Evolutionary conservation across 2,888 invertebrate species (phyloP).

Genomic region (Lycaena phlaeas): DNA sequence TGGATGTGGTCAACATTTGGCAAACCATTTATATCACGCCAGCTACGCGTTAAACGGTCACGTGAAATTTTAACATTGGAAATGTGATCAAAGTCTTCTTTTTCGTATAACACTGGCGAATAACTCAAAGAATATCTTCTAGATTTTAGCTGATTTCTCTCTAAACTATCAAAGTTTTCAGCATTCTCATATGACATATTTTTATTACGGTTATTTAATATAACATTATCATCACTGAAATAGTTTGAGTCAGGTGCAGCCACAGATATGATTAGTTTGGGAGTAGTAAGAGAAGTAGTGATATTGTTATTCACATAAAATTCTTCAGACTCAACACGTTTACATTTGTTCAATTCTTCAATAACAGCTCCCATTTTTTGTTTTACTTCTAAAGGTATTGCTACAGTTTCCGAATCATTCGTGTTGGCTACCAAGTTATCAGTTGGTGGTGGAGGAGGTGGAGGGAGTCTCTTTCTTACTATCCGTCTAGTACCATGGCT

Average conservation of each 20-base stretch:
- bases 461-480: constrained; percentile 55
- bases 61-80: constrained; percentile 32
- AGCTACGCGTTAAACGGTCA: constrained; percentile 50
- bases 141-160: constrained; percentile 38
- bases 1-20: constrained; percentile 20
- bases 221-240: constrained; percentile 49
- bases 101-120: constrained; percentile 56
- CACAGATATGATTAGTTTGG: constrained; percentile 61
- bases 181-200: constrained; percentile 33
- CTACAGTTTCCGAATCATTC: constrained; percentile 39
- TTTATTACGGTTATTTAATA: constrained; percentile 34
- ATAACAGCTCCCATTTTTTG: constrained; percentile 76
- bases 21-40: constrained; percentile 49
- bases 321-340: constrained; percentile 43
- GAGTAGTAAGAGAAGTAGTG: constrained; percentile 33
- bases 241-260: constrained; percentile 55
- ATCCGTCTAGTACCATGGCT: constrained; percentile 45
- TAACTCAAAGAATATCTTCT: constrained; percentile 56
- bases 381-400: constrained; percentile 69
- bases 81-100: constrained; percentile 30
- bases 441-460: constrained; percentile 65
- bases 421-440: constrained; percentile 15
- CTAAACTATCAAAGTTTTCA: constrained; percentile 54
- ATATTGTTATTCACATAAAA: constrained; percentile 35
- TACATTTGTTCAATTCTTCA: constrained; percentile 63